Evolutionary conservation across 2,888 invertebrate species (phyloP), one percentile per base, ranked within the genome.

Genomic region (Dolichopus griseipennis): DNA sequence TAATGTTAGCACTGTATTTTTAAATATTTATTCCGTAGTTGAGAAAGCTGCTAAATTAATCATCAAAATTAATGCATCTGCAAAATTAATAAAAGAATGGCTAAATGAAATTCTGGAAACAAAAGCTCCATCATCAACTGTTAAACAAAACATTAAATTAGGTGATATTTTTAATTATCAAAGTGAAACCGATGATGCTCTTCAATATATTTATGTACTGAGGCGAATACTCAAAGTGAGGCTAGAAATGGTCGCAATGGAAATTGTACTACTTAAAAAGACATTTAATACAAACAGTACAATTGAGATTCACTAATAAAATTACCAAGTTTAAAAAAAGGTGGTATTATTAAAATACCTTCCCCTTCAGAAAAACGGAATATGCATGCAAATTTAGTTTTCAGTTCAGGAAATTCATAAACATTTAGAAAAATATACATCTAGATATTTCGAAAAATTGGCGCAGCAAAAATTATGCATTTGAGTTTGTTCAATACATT

Each of bases 141-240:
- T n/a, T n/a, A n/a, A n/a, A n/a, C n/a, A n/a, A n/a, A n/a, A n/a
- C n/a, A n/a, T n/a, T n/a, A n/a, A n/a, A n/a, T 67, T 67, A 64
- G 27, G 33, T 64, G 52, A 64, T 64, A 64, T 64, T 67, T 67
- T 64, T 64, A 67, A 21, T 64, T 67, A 64, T 64, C 41, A 67
- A 43, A 67, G n/a, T 64, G 63, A 63, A 63, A 63, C 63, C 63
- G 15, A 22, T 63, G 64, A 67, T 52, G 43, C 64, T 52, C 41
- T 67, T 67, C 64, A 64, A 43, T 64, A 67, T 63, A 67, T 9
- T 7, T 67, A 67, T 67, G 64, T 67, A 27, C 20, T 41, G 67
- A 67, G 64, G 64, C 67, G 64, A 67, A 67, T 5, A 64, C 67
- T 22, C 52, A 43, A 22, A 43, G 64, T 15, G 64, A 67, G 63